A percentile compares a stretch with the other conserved stretches of the same genome.
Evolutionary conservation across 2,888 invertebrate species (phyloP).

Genomic region (Meghimatium bilineatum): DNA sequence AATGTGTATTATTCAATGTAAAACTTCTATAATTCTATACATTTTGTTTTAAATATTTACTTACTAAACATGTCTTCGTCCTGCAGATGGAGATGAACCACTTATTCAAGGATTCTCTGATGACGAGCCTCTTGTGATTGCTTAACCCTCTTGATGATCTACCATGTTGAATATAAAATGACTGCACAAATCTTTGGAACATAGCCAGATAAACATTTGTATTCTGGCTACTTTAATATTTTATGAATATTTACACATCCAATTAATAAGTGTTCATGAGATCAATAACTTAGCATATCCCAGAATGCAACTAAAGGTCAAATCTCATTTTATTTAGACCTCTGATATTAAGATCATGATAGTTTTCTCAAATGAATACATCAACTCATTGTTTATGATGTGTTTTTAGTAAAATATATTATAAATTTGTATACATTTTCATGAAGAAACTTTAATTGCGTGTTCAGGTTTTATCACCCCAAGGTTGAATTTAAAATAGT

Average conservation of each 20-base stretch:
- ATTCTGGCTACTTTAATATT: neutral
- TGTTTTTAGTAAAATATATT: too few relatives aligned
- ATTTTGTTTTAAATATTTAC: too few relatives aligned
- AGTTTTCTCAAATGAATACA: too few relatives aligned
- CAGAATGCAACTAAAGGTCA: neutral
- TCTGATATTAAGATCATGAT: neutral
- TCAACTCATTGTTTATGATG: too few relatives aligned
- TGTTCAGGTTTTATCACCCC: too few relatives aligned
- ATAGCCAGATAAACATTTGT: neutral
- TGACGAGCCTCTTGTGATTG: constrained; percentile 94
- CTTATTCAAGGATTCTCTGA: constrained; percentile 94
- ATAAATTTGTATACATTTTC: too few relatives aligned
- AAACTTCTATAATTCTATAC: too few relatives aligned
- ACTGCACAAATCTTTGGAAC: neutral
- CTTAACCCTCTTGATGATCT: constrained; percentile 78
- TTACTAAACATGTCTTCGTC: too few relatives aligned
- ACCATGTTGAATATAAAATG: neutral
- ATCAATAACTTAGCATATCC: too few relatives aligned
- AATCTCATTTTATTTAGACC: neutral
- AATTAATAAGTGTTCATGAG: neutral
- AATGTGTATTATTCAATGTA: too few relatives aligned
- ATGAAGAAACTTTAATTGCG: too few relatives aligned
- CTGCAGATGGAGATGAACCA: constrained; percentile 83
- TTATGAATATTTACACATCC: neutral
- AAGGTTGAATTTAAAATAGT: too few relatives aligned